Conservation (phyloP, 2,888 invertebrate genomes). For the Drosophila conformis region DNA sequence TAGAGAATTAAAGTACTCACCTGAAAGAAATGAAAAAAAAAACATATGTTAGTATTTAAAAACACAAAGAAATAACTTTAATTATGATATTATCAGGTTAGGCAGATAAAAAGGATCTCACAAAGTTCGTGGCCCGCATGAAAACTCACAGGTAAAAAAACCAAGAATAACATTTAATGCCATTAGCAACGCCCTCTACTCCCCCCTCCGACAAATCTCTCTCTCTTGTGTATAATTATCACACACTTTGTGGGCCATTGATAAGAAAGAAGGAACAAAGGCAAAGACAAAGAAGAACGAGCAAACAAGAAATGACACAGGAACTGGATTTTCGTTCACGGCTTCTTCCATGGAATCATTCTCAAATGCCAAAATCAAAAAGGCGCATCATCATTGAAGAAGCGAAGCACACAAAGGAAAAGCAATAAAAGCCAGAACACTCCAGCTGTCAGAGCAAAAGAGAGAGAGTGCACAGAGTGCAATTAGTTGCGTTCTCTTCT, state of each 20-base stretch:
- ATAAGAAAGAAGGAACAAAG: conserved; percentile 44
- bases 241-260: conserved; percentile 61
- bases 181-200: conserved; percentile 40
- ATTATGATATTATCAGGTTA: conserved; percentile 41
- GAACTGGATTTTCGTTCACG: conserved; percentile 71
- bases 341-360: conserved; percentile 62
- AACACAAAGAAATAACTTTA: conserved; percentile 15
- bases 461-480: conserved; percentile 4
- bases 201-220: neutral
- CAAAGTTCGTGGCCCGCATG: conserved; percentile 45
- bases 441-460: conserved; percentile 27
- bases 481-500: conserved; percentile 40
- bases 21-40: conserved; percentile 43
- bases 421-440: conserved; percentile 31
- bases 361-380: conserved; percentile 56
- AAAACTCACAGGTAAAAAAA: conserved; percentile 22
- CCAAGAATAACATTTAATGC: conserved; percentile 21
- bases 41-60: conserved; percentile 9
- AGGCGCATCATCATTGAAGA: conserved; percentile 64
- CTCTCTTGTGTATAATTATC: conserved; percentile 63
- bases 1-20: conserved; percentile 48
- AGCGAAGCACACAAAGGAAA: conserved; percentile 55
- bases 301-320: conserved; percentile 58
- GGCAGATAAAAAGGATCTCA: conserved; percentile 12
- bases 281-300: conserved; percentile 38